phyloP scores from a whole-genome alignment of 1,140 invertebrate species.

The Calliphora vicina region DNA sequence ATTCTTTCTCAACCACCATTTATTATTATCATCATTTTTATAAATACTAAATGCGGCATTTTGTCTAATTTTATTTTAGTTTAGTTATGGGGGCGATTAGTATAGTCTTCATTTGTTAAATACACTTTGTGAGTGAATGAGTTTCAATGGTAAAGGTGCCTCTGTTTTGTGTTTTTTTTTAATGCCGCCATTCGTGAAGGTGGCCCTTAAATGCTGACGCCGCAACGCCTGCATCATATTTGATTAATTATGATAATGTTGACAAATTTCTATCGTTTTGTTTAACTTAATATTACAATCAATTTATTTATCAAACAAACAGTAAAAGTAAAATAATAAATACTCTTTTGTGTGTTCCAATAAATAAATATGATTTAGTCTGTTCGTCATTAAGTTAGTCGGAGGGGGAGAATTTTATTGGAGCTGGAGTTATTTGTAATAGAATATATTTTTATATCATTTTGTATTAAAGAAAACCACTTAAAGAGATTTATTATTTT shows the following conservation, averaged over 20 bases:
- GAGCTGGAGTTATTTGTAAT: too few relatives aligned
- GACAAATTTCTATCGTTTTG: slow-evolving; percentile 33
- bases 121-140: neutral
- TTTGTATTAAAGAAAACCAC: too few relatives aligned
- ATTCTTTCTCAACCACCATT: neutral
- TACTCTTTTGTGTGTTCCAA: too few relatives aligned
- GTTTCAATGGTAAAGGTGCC: neutral
- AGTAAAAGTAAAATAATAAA: neutral
- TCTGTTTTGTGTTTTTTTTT: neutral
- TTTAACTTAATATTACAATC: slow-evolving; percentile 27
- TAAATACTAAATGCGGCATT: slow-evolving; percentile 28
- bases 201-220: neutral
- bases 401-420: neutral
- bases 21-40: neutral
- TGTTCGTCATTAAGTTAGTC: neutral
- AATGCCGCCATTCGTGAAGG: neutral
- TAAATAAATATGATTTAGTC: neutral
- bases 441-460: too few relatives aligned
- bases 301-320: neutral
- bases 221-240: slow-evolving; percentile 18
- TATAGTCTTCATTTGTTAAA: neutral
- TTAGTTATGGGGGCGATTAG: slow-evolving; percentile 28
- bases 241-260: slow-evolving; percentile 35
- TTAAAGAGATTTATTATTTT: too few relatives aligned
- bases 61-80: neutral